A percentile compares a stretch with the other conserved stretches of the same genome.
Evolutionary conservation across 2,888 invertebrate species (phyloP).

Genomic region (Galerucella calmariensis): DNA sequence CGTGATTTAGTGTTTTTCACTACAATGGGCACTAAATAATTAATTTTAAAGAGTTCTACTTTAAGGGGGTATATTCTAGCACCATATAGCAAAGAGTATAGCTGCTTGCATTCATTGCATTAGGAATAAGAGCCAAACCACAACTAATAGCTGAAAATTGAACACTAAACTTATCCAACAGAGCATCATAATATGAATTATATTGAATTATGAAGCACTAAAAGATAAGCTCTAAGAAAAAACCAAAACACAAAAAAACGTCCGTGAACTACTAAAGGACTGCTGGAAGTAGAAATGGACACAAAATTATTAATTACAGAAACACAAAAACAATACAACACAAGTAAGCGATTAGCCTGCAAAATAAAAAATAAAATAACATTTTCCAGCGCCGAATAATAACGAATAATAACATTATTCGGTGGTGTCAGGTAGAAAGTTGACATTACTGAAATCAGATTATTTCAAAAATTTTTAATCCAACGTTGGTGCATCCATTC

Average conservation of each 20-base stretch:
- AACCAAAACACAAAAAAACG: slow-evolving; percentile 26
- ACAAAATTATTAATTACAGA: slow-evolving; percentile 39
- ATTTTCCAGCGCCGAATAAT: neutral
- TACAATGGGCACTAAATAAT: neutral
- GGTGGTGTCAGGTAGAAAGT: too few relatives aligned
- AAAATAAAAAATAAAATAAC: slow-evolving; percentile 40
- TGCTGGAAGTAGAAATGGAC: slow-evolving; percentile 16
- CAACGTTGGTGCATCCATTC: too few relatives aligned
- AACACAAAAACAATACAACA: slow-evolving; percentile 48
- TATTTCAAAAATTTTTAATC: too few relatives aligned
- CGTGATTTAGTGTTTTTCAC: neutral
- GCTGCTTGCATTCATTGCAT: slow-evolving; percentile 61
- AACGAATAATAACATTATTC: too few relatives aligned
- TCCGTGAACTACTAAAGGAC: slow-evolving; percentile 4
- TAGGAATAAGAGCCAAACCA: slow-evolving; percentile 58
- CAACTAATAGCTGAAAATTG: slow-evolving; percentile 39
- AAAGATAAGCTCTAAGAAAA: slow-evolving; percentile 21
- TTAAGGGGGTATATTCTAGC: slow-evolving; percentile 24
- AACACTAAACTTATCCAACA: slow-evolving; percentile 34
- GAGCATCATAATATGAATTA: slow-evolving; percentile 20
- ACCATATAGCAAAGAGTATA: slow-evolving; percentile 47
- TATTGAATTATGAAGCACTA: slow-evolving; percentile 6
- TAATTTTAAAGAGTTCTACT: slow-evolving; percentile 14
- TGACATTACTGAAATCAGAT: too few relatives aligned
- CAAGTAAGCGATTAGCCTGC: slow-evolving; percentile 53